phyloP scores from a whole-genome alignment of 2,888 invertebrate genomes.

The Dioctria linearis region DNA sequence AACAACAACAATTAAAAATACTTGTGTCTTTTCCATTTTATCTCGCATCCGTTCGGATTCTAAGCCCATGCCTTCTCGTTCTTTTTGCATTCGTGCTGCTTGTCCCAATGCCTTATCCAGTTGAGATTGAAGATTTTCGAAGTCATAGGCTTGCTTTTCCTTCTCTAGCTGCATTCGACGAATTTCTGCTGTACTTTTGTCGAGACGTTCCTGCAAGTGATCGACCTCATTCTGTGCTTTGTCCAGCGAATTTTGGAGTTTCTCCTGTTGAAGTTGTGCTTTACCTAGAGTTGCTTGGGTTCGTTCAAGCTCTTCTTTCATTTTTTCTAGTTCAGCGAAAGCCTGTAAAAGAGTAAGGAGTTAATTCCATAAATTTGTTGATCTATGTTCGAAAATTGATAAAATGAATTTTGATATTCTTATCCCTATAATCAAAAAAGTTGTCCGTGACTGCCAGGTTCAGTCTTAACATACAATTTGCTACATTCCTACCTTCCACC shows the following conservation, averaged over 20 bases:
- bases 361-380: too few species aligned
- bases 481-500: too few species aligned
- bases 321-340: slow-evolving; percentile 87
- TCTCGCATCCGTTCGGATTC: slow-evolving; percentile 90
- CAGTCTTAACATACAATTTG: too few species aligned
- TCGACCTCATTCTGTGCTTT: slow-evolving; percentile 93
- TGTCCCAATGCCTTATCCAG: slow-evolving; percentile 92
- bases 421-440: too few species aligned
- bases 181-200: slow-evolving; percentile 86
- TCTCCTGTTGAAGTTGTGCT: slow-evolving; percentile 92
- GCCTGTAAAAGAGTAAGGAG: slow-evolving; percentile 69
- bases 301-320: slow-evolving; percentile 89
- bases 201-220: slow-evolving; percentile 89
- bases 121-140: slow-evolving; percentile 91
- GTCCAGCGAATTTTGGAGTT: slow-evolving; percentile 89
- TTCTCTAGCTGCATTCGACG: slow-evolving; percentile 85
- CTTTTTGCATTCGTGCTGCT: slow-evolving; percentile 89
- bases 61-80: slow-evolving; percentile 86
- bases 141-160: slow-evolving; percentile 92
- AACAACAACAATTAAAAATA: slow-evolving; percentile 67
- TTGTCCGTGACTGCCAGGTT: too few species aligned
- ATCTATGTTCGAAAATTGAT: too few species aligned
- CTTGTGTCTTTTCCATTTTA: slow-evolving; percentile 92
- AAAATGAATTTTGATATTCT: too few species aligned
- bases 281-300: slow-evolving; percentile 92